Conservation (phyloP, 2,113 vertebrate genomes). For the Chroicocephalus ridibundus region DNA sequence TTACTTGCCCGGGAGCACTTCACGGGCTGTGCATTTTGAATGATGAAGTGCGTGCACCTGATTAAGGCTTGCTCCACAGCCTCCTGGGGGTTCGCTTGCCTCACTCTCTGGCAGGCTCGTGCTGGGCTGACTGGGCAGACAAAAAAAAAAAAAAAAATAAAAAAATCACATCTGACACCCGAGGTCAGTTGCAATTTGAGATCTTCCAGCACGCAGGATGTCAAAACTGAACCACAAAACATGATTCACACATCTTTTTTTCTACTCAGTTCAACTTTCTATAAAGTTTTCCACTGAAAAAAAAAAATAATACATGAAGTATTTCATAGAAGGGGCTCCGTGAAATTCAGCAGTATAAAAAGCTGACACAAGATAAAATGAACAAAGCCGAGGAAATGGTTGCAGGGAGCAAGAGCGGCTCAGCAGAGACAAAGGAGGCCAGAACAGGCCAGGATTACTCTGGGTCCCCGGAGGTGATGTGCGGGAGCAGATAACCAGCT, state of each 20-base stretch:
- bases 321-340: background rate
- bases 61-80: background rate
- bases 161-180: background rate
- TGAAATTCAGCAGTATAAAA: background rate
- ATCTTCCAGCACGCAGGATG: background rate
- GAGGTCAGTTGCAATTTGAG: background rate
- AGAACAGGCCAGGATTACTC: background rate
- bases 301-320: fast-evolving
- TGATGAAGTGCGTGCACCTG: background rate
- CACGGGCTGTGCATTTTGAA: background rate
- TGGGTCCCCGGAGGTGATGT: background rate
- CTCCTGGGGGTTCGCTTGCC: background rate
- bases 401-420: background rate
- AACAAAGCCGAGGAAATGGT: background rate
- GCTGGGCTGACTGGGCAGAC: background rate
- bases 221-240: background rate
- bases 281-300: background rate
- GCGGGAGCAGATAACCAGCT: background rate
- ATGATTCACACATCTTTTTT: background rate
- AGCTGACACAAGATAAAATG: background rate
- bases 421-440: background rate
- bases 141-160: background rate
- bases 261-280: background rate
- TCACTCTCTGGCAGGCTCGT: background rate
- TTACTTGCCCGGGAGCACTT: background rate